These are phyloP conservation scores for Pseudomyrmex pallidus DNA, from an alignment of 1,140 invertebrate species.

Conservation along the genomic window DNA sequence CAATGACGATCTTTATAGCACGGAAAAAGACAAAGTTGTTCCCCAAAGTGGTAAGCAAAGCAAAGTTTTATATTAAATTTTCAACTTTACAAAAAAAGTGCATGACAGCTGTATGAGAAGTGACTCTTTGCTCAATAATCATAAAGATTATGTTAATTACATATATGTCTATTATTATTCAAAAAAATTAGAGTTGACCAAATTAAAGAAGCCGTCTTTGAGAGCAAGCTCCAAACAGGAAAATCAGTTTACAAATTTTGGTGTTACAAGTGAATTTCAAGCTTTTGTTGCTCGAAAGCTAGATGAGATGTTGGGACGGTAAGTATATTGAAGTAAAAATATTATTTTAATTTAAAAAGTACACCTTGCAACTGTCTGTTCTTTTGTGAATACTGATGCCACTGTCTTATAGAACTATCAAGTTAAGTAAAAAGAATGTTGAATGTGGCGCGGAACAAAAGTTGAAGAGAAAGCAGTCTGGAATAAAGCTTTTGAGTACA, in stretches of 20 bases:
- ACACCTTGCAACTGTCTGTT: not conserved
- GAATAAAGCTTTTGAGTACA: conserved; percentile 75
- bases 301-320: conserved; percentile 73
- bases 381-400: conserved; percentile 20
- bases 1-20: conserved; percentile 31
- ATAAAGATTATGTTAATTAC: conserved; percentile 24
- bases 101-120: no score
- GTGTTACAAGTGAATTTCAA: conserved; percentile 69
- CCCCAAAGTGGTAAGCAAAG: conserved; percentile 1
- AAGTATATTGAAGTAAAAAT: conserved; percentile 31
- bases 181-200: not conserved
- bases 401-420: conserved; percentile 63
- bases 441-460: conserved; percentile 27
- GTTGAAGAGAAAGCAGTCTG: conserved; percentile 16
- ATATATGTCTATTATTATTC: conserved; percentile 28
- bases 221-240: conserved; percentile 14
- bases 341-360: not conserved
- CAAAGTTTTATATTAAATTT: not conserved
- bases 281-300: conserved; percentile 76
- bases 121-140: not conserved
- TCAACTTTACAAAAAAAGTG: not conserved
- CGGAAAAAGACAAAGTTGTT: not conserved
- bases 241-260: conserved; percentile 71
- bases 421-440: conserved; percentile 12
- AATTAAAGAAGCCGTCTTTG: conserved; percentile 14